These are phyloP conservation scores for Plebejus argus DNA, from an alignment of 2,888 invertebrate species.

Conservation along the genomic window DNA sequence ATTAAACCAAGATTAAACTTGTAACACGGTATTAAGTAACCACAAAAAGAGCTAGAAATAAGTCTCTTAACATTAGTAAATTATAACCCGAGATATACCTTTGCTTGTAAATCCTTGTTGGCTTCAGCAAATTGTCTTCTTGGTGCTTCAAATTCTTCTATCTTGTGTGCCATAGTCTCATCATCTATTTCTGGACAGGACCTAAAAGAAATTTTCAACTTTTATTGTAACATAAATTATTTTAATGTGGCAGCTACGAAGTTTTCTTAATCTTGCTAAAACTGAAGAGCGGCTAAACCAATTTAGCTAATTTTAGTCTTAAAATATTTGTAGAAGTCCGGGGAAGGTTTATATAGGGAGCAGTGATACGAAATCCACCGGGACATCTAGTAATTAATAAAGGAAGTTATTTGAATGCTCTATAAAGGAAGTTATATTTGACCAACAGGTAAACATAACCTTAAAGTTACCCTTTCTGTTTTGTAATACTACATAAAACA, in stretches of 20 bases:
- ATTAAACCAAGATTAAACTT: too few relatives aligned
- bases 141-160: slow-evolving; percentile 81
- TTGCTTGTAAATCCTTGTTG: slow-evolving; percentile 82
- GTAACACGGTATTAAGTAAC: neutral
- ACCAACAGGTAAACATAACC: slow-evolving; percentile 33
- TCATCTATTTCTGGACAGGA: slow-evolving; percentile 80
- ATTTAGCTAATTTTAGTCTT: too few relatives aligned
- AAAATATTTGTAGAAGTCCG: too few relatives aligned
- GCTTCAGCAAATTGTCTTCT: slow-evolving; percentile 82
- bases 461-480: slow-evolving; percentile 10
- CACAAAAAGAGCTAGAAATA: neutral
- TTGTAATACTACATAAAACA: neutral
- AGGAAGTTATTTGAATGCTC: neutral
- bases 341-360: too few relatives aligned
- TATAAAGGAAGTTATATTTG: too few relatives aligned
- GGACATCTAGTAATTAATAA: too few relatives aligned
- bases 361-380: too few relatives aligned
- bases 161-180: slow-evolving; percentile 76
- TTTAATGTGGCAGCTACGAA: too few relatives aligned
- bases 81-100: slow-evolving; percentile 53
- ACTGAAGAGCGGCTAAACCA: too few relatives aligned
- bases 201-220: slow-evolving; percentile 46
- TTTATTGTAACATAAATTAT: too few relatives aligned
- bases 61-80: neutral
- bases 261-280: too few relatives aligned